Base-by-base conservation (phyloP, 2,797 vertebrate genomes). In the Epinephelus coioides region DNA sequence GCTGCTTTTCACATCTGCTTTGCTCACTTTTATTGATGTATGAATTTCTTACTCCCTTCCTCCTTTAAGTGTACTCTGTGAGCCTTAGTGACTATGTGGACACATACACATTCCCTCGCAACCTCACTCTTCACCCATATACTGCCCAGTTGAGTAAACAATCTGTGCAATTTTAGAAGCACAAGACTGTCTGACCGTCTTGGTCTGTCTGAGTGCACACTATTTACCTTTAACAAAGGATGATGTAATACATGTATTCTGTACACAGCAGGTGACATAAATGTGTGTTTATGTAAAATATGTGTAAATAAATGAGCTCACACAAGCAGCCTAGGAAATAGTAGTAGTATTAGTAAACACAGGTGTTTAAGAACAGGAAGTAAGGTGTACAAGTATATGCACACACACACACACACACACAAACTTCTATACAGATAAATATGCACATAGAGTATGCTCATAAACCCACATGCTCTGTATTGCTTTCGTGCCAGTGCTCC, bases 211-310 rank as follows among this genome's bases (percentile, higher is more conserved):
- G 27, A 21, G 10, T 19, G 0, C 0, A 5, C 40, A 44, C 3
- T 70, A 50, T 64, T 61, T 49, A 51, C 19, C 34, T 34, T 40
- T 40, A 34, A 64, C 46, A 69, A 40, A 46, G 17, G 50, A 25
- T 78, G 70, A 78, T 50, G 70, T 65, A 60, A 69, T 60, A 27
- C 10, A 60, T 75, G 23, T 65, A 43, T 46, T 63, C 25, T 78
- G 27, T 56, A 69, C 60, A 78, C 71, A 73, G 17, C 18, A 65
- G 30, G 18, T 61, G 66, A 70, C 66, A 38, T 30, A n/a, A 3
- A 8, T 83, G 66, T 75, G 46, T 62, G 15, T 66, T 61, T 15
- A 47, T 74, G 62, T 38, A 49, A 57, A 46, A 6, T 13, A 1
- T 25, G 13, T 27, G 21, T 53, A 43, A 47, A 65, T 57, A 43